phyloP scores from a whole-genome alignment of 2,888 invertebrate genomes.

The Xanthia icteritia region DNA sequence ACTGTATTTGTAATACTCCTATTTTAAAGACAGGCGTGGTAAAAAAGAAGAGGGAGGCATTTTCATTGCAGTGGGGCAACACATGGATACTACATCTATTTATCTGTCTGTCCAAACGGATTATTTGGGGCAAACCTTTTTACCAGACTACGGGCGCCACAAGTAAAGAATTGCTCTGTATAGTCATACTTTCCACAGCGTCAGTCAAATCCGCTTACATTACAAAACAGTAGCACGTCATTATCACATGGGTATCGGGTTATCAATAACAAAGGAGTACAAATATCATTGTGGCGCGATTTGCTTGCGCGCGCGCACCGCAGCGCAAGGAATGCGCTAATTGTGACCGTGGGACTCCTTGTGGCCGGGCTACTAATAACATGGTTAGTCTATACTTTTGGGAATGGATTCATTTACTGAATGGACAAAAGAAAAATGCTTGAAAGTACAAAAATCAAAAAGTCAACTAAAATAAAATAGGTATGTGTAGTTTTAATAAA shows the following conservation, averaged over 20 bases:
- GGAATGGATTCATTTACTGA: neutral
- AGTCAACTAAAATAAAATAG: neutral
- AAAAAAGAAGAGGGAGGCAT: no score
- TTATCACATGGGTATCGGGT: constrained; percentile 59
- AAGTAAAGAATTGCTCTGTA: neutral
- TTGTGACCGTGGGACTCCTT: constrained; percentile 59
- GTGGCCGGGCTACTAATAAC: constrained; percentile 1
- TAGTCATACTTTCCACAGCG: constrained; percentile 21
- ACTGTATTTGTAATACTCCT: no score
- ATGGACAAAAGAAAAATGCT: neutral
- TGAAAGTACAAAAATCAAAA: neutral
- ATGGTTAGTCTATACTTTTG: neutral
- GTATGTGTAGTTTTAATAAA: neutral
- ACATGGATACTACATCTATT: no score
- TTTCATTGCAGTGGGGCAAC: no score
- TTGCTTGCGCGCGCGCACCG: constrained; percentile 52
- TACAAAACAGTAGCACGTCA: constrained; percentile 46
- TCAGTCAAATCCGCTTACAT: constrained; percentile 18
- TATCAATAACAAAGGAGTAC: constrained; percentile 62
- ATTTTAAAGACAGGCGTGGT: no score
- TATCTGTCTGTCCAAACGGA: no score
- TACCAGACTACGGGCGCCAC: no score
- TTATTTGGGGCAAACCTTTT: no score
- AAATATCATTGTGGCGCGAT: constrained; percentile 65
- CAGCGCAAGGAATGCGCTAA: constrained; percentile 54